phyloP scores from a whole-genome alignment of 2,113 vertebrate species.

The Spermophilus dauricus region DNA sequence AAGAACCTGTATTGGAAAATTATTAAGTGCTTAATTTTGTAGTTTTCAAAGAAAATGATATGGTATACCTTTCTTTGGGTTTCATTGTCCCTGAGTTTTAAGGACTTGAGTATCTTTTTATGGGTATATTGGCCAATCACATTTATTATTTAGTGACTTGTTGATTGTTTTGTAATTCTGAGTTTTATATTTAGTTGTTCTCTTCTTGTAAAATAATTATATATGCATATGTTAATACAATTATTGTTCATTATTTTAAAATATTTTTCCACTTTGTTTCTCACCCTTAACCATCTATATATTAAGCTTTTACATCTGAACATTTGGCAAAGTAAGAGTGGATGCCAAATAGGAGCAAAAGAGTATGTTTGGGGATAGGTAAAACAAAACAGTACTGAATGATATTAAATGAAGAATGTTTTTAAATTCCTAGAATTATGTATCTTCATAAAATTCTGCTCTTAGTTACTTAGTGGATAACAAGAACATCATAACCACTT shows the following conservation, averaged over 20 bases:
- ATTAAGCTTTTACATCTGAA: background rate
- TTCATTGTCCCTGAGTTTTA: background rate
- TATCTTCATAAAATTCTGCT: background rate
- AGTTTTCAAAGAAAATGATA: background rate
- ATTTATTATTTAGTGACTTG: background rate
- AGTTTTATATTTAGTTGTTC: background rate
- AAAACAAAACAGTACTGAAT: background rate
- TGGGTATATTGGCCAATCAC: background rate
- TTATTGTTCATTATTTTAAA: background rate
- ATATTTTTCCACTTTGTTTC: background rate
- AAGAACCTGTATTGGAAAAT: background rate
- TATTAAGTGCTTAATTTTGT: background rate
- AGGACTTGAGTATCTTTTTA: background rate
- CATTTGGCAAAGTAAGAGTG: background rate
- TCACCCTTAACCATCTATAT: background rate
- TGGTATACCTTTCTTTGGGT: background rate
- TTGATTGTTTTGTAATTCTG: background rate
- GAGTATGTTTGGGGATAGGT: accelerated
- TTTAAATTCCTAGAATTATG: background rate
- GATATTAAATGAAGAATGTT: background rate
- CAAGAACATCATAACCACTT: background rate
- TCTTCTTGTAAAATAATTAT: background rate
- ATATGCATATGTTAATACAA: background rate
- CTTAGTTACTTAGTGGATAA: background rate
- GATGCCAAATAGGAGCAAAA: background rate